A percentile compares a stretch with the other conserved stretches of the same genome.
phyloP scores from a whole-genome alignment of 2,797 vertebrate genomes.

The Chrosomus eos region DNA sequence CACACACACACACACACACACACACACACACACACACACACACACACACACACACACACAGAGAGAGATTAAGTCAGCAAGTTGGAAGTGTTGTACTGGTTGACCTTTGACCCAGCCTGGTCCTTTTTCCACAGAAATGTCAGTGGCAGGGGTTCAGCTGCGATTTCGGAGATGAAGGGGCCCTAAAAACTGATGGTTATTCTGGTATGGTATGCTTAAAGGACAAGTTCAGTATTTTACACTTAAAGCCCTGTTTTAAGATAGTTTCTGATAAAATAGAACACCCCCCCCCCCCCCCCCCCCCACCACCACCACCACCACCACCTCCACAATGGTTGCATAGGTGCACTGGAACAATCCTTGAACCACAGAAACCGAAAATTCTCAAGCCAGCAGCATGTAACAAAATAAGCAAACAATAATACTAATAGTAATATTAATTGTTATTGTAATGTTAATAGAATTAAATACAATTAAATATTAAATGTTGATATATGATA shows the following conservation, averaged over 20 bases:
- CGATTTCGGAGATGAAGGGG: neutral
- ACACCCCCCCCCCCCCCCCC: no score
- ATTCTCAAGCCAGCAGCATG: no score
- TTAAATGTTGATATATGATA: neutral
- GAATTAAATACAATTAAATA: neutral
- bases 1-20: no score
- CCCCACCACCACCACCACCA: no score
- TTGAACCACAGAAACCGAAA: no score
- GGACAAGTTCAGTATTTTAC: no score
- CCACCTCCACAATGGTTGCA: no score
- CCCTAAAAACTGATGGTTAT: neutral
- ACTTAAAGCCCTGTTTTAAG: no score
- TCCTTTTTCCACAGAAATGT: slow-evolving; percentile 6
- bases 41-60: slow-evolving; percentile 2
- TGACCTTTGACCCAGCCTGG: slow-evolving; percentile 19
- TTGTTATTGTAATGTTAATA: neutral
- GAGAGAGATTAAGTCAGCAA: slow-evolving; percentile 6
- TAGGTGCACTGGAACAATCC: no score
- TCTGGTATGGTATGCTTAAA: neutral
- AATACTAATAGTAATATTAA: neutral
- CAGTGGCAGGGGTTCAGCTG: neutral
- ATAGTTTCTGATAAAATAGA: no score
- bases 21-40: no score
- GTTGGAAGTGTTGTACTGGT: slow-evolving; percentile 12
- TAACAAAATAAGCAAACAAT: neutral